Conservation (phyloP, 1,140 invertebrate species). For the Triops cancriformis region DNA sequence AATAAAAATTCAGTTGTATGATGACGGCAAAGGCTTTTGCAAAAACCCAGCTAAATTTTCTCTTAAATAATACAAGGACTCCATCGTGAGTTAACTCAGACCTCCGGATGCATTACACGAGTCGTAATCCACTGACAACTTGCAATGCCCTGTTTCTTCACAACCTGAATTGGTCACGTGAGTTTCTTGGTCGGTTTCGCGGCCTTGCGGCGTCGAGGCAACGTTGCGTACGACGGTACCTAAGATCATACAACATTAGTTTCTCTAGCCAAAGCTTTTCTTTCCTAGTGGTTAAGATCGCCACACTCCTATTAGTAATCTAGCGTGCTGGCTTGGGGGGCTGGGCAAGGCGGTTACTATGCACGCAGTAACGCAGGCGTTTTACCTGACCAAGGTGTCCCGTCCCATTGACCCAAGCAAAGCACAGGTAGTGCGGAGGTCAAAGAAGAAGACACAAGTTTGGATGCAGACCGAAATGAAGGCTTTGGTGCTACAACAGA, state of each 20-base stretch:
- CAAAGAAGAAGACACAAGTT: conserved; percentile 3
- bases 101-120: not conserved
- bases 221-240: conserved; percentile 49
- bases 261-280: not conserved
- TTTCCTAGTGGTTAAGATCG: too few species aligned
- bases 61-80: not conserved
- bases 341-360: not conserved
- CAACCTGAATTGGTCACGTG: conserved; percentile 18
- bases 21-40: not conserved
- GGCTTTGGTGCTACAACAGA: not conserved
- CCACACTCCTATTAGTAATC: not conserved
- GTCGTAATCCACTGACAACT: not conserved
- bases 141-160: conserved; percentile 1
- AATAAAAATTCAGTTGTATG: not conserved
- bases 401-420: conserved; percentile 8
- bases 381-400: not conserved
- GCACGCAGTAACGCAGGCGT: conserved; percentile 14
- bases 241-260: conserved; percentile 37
- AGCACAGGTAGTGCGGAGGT: not conserved
- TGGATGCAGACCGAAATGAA: not conserved
- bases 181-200: conserved; percentile 39
- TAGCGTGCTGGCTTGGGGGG: not conserved
- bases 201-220: conserved; percentile 48
- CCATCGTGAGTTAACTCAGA: not conserved
- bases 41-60: not conserved